These are phyloP conservation scores for Chanos chanos DNA, from an alignment of 2,797 vertebrate species.

Conservation along the genomic window DNA sequence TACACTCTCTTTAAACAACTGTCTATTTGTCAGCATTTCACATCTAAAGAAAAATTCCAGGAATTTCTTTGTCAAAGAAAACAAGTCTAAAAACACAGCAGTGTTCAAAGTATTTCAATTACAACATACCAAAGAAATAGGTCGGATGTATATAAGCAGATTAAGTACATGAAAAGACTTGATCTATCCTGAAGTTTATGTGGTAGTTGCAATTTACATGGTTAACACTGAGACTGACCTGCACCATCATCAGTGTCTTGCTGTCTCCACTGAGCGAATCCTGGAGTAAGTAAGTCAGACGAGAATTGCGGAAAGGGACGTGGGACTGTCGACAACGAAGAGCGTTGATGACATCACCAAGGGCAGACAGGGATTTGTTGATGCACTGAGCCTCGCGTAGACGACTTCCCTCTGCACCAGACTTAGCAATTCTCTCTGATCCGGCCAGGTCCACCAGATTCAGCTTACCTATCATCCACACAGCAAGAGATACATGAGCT, in stretches of 20 bases:
- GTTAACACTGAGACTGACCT: no score
- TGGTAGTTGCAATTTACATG: no score
- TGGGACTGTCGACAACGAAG: conserved; percentile 86
- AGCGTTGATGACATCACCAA: conserved; percentile 91
- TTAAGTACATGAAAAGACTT: no score
- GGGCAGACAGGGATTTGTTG: conserved; percentile 90
- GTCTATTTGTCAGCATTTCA: no score
- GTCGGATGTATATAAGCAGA: no score
- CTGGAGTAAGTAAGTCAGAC: conserved; percentile 96
- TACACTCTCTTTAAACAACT: not conserved
- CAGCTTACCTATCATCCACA: conserved; percentile 76
- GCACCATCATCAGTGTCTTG: conserved; percentile 97
- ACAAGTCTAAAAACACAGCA: no score
- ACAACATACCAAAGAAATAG: no score
- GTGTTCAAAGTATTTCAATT: not conserved
- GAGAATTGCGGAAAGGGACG: conserved; percentile 94
- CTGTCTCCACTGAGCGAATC: conserved; percentile 93
- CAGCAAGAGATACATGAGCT: not conserved
- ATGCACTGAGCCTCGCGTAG: conserved; percentile 93
- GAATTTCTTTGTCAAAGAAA: no score
- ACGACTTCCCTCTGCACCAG: conserved; percentile 87
- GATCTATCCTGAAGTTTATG: no score
- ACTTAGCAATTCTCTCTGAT: conserved; percentile 89
- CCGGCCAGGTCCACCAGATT: conserved; percentile 96
- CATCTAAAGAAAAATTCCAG: no score